Conservation (phyloP, 2,113 vertebrate species). For the Ctenomys sociabilis region DNA sequence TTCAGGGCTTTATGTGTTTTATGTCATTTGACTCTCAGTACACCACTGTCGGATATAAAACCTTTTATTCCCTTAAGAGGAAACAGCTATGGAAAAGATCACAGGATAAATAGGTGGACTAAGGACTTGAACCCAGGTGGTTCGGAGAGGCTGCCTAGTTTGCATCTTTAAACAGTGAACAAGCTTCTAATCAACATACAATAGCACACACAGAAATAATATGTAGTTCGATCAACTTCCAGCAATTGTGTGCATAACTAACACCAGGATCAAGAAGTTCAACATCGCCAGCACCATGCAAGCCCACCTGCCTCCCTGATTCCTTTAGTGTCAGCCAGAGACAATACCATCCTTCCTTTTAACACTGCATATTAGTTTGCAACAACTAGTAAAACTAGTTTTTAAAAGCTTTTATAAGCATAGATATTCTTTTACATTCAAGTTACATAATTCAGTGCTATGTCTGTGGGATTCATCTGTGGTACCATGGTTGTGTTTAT, state of each 20-base stretch:
- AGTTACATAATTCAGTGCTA: neutral
- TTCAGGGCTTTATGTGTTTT: neutral
- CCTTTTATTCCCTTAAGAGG: neutral
- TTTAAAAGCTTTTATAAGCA: neutral
- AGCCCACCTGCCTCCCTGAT: neutral
- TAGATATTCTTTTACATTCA: neutral
- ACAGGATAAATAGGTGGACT: neutral
- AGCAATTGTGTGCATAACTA: neutral
- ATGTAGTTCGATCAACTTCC: neutral
- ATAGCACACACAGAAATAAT: neutral
- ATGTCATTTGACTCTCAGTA: neutral
- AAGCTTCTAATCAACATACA: neutral
- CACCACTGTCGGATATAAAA: neutral
- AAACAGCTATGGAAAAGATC: neutral
- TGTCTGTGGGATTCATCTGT: neutral
- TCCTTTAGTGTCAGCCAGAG: neutral
- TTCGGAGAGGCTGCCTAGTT: neutral
- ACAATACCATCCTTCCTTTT: neutral
- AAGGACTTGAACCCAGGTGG: neutral
- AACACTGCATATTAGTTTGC: neutral
- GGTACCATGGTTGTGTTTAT: neutral
- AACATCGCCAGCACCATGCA: neutral
- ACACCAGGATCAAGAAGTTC: neutral
- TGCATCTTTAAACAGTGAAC: neutral
- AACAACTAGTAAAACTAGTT: neutral